A percentile compares a stretch with the other conserved stretches of the same genome.
Evolutionary conservation across 35 echinoderm and acorn worm genomes (phyloP).

Genomic region (Apostichopus parvimensis): DNA sequence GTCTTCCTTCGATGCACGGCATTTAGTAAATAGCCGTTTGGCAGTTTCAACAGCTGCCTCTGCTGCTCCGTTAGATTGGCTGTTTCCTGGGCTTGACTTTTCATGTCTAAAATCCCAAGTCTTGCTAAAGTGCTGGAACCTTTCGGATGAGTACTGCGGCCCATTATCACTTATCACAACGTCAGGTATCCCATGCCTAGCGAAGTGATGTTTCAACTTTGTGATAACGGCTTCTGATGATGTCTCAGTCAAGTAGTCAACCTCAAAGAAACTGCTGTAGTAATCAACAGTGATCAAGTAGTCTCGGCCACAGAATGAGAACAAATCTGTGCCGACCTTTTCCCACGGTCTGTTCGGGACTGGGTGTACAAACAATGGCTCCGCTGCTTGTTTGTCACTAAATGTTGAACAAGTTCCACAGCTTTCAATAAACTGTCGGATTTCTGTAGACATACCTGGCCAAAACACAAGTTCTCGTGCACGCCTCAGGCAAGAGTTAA

Average conservation of each 20-base stretch:
- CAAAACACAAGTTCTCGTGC: constrained; percentile 69
- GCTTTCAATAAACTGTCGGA: constrained; percentile 59
- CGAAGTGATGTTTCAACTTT: neutral
- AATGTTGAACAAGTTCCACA: constrained; percentile 63
- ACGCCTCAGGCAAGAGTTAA: constrained; percentile 60
- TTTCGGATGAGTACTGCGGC: constrained; percentile 1
- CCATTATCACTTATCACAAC: neutral
- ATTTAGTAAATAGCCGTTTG: constrained; percentile 41
- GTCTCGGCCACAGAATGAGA: constrained; percentile 25
- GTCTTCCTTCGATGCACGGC: constrained; percentile 11
- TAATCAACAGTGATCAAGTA: constrained; percentile 39
- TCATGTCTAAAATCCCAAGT: neutral
- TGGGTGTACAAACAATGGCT: constrained; percentile 43
- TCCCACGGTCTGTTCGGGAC: constrained; percentile 26
- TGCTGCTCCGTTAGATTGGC: constrained; percentile 19
- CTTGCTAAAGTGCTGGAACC: neutral
- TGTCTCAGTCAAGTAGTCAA: constrained; percentile 24
- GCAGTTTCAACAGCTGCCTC: constrained; percentile 34
- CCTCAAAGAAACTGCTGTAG: constrained; percentile 43
- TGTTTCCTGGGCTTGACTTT: constrained; percentile 28
- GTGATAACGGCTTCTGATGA: constrained; percentile 10
- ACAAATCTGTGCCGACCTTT: constrained; percentile 10
- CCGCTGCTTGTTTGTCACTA: constrained; percentile 3
- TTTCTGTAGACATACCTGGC: constrained; percentile 65
- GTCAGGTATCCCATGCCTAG: neutral